Evolutionary conservation across 2,888 invertebrate genomes (phyloP).

Genomic region (Acanthopleura granulata): DNA sequence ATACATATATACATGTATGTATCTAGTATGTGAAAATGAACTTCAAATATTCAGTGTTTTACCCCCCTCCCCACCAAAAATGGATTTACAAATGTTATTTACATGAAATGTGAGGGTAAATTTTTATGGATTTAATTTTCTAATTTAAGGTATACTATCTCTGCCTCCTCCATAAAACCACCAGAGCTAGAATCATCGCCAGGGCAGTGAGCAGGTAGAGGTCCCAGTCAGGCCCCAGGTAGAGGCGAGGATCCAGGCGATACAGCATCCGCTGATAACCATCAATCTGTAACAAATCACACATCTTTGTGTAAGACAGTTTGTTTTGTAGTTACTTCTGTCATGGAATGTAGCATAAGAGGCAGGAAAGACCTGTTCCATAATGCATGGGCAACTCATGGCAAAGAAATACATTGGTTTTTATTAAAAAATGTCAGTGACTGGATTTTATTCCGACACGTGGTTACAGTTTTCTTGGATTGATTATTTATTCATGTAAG

Average conservation of each 20-base stretch:
- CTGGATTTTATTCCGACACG: neutral
- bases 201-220: conserved; percentile 88
- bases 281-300: conserved; percentile 49
- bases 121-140: neutral
- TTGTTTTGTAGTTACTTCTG: too few relatives aligned
- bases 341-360: neutral
- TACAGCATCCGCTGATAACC: conserved; percentile 46
- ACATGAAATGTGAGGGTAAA: neutral
- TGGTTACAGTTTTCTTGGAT: too few relatives aligned
- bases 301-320: neutral
- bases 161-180: conserved; percentile 74
- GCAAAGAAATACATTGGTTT: too few relatives aligned
- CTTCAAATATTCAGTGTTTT: too few relatives aligned
- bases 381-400: too few relatives aligned
- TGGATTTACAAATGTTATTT: neutral
- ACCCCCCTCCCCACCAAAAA: neutral
- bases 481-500: too few relatives aligned
- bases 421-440: too few relatives aligned
- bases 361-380: neutral
- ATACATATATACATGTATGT: too few relatives aligned
- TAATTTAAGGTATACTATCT: conserved; percentile 31
- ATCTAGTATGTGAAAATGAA: too few relatives aligned
- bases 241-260: conserved; percentile 50
- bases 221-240: conserved; percentile 88
- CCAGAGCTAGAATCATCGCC: conserved; percentile 84